Evolutionary conservation across 2,888 invertebrate genomes (phyloP), one percentile per base, ranked within the genome.

Genomic region (Drosophila atripex): DNA sequence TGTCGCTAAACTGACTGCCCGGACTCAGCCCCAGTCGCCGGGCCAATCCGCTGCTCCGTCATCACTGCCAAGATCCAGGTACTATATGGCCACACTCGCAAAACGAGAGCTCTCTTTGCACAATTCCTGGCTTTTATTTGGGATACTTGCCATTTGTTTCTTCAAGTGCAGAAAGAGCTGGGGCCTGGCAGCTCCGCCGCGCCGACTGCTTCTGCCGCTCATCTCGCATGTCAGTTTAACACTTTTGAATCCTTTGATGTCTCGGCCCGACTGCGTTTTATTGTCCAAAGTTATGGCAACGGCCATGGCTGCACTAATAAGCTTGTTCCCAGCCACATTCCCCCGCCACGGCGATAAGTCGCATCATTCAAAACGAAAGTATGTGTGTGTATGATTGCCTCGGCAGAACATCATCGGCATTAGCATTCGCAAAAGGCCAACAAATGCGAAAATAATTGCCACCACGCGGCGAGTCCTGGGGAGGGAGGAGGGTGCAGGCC

Each of bases 361-460:
- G 9, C 28, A 28, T 28, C 28, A n/a, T n/a, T 35, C 35, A 6
- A 2, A n/a, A 35, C n/a, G 35, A 35, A 35, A n/a, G n/a, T 35
- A 5, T 18, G 2, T n/a, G 35, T n/a, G 35, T 7, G n/a, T 35
- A 14, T 35, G 14, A 60, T 45, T 54, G 30, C 54, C 18, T 16
- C 18, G 46, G 16, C 21, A 2, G 43, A 43, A 21, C 55, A 51
- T 39, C 51, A 51, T 69, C 23, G 39, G 43, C 65, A 64, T 58
- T 61, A 71, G 77, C 80, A 84, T 89, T 84, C 82, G 79, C 88
- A 89, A 88, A 89, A 77, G 86, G 89, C 88, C 85, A 80, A 84
- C 84, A 90, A 90, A 90, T 90, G 90, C 89, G 90, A 90, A 90
- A 85, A 90, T 90, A 90, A 90, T 90, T 90, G 90, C 89, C 88